Evolutionary conservation across 2,888 invertebrate genomes (phyloP).

Genomic region (Drosophila prolongata): DNA sequence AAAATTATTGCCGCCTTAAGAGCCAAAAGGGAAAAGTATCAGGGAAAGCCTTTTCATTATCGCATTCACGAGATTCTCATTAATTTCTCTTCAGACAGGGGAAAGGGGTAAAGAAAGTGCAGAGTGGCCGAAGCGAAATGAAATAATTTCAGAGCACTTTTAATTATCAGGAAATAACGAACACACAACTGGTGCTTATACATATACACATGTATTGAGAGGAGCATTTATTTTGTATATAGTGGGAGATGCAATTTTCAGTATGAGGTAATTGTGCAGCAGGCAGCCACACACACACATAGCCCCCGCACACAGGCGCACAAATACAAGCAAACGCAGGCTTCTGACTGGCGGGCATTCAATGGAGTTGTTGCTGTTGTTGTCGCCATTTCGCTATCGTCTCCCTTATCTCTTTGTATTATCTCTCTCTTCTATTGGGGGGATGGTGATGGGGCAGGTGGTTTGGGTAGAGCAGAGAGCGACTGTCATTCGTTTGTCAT

Average conservation of each 20-base stretch:
- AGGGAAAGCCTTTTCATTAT: conserved; percentile 38
- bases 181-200: conserved; percentile 9
- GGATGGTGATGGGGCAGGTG: conserved; percentile 15
- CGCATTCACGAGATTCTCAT: conserved; percentile 32
- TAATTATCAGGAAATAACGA: conserved; percentile 67
- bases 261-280: conserved; percentile 70
- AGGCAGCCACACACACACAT: conserved; percentile 23
- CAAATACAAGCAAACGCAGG: conserved; percentile 63
- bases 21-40: conserved; percentile 12
- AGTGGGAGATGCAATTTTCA: conserved; percentile 62
- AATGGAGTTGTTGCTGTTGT: conserved; percentile 52
- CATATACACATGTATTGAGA: conserved; percentile 6
- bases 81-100: conserved; percentile 8
- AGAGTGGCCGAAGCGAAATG: conserved; percentile 23
- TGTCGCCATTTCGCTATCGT: conserved; percentile 62
- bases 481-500: conserved; percentile 83
- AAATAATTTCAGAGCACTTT: conserved; percentile 60
- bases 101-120: not conserved
- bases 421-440: conserved; percentile 74
- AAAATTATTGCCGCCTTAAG: conserved; percentile 13
- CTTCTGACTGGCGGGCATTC: conserved; percentile 83
- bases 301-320: conserved; percentile 56
- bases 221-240: conserved; percentile 28
- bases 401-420: conserved; percentile 83
- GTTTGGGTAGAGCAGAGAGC: conserved; percentile 47